Evolutionary conservation across 1,140 invertebrate genomes (phyloP), one percentile per base, ranked within the genome.

Genomic region (Drosophila yakuba): DNA sequence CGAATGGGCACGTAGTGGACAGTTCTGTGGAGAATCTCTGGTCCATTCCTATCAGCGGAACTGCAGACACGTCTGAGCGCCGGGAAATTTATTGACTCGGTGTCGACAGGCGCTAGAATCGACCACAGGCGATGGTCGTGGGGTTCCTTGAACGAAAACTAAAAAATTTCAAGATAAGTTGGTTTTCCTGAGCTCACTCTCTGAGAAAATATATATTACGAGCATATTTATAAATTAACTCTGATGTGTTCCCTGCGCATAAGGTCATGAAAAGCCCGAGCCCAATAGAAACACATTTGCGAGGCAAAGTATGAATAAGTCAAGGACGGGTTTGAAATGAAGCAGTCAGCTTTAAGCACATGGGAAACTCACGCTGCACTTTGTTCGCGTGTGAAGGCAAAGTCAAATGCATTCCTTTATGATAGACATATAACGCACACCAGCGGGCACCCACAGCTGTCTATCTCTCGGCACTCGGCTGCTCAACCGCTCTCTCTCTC

Each of bases 391-490:
- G 63, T 50, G 41, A 59, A 44, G 58, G 68, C 59, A 73, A 72
- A 82, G 64, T 67, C 66, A 41, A 79, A 67, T 79, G 79, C 79
- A 79, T 82, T 86, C 83, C 72, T 74, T 83, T 77, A 83, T 69
- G 32, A 35, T 50, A 80, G 32, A 77, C 51, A 48, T 43, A 25
- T 1, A 17, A 17, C 32, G 32, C 50, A 67, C 50, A 61, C 55
- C 60, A 43, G 28, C 32, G 25, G 25, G 12, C 41, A 55, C 55
- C 50, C 69, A 52, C 54, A 50, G 68, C 56, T 36, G n/a, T 25
- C 60, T n/a, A 28, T 6, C 51, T 60, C 44, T 63, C 51, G 68
- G 10, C 20, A 44, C 38, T 14, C 38, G 11, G 8, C 32, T 32
- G 32, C 32, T 32, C 32, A 3, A 8, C 23, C n/a, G 25, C 58